Evolutionary conservation across 2,113 vertebrate species (phyloP).

Genomic region (Pedetes capensis): DNA sequence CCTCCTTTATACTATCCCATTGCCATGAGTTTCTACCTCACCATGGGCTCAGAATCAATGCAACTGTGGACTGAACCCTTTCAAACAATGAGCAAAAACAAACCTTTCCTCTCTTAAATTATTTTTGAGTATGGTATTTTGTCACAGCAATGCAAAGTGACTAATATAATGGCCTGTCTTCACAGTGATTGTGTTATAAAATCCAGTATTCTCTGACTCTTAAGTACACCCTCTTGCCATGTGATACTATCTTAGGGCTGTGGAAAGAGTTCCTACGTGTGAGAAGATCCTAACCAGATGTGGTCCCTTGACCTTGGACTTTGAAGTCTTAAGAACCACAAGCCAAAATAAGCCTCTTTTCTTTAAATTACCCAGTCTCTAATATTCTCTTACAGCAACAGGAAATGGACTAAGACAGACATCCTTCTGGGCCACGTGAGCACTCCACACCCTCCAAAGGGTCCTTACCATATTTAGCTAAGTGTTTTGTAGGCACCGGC

Average conservation of each 20-base stretch:
- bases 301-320: background rate
- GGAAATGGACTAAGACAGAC: background rate
- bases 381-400: background rate
- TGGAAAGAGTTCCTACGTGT: background rate
- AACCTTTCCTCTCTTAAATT: no score
- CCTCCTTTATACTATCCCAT: no score
- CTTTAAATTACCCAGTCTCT: background rate
- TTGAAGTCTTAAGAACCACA: background rate
- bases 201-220: background rate
- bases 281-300: background rate
- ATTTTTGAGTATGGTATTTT: no score
- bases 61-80: no score
- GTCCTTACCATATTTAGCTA: no score
- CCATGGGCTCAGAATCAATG: no score
- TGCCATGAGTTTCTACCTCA: no score
- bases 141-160: no score
- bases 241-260: background rate
- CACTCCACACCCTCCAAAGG: background rate
- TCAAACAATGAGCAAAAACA: no score
- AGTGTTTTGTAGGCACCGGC: background rate
- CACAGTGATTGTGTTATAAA: background rate
- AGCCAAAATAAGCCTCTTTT: background rate
- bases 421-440: background rate
- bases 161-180: no score
- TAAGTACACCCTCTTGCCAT: no score